These are phyloP conservation scores for Thunnus thynnus DNA, from an alignment of 2,113 vertebrate genomes.

Conservation along the genomic window DNA sequence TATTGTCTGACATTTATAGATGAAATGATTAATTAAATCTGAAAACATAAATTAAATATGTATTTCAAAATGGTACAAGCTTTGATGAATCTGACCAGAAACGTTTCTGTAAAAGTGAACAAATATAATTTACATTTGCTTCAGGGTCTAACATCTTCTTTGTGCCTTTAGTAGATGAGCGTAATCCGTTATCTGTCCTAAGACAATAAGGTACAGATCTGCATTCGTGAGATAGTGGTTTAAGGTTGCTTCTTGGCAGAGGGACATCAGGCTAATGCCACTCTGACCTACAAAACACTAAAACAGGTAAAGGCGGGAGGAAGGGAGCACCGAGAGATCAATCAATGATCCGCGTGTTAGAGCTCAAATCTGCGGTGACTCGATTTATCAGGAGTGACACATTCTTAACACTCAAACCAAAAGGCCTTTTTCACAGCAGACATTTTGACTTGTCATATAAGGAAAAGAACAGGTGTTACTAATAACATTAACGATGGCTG, in stretches of 20 bases:
- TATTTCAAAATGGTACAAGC: neutral
- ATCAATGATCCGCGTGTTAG: constrained; percentile 12
- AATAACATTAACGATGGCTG: too few relatives aligned
- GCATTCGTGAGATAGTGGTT: constrained; percentile 5
- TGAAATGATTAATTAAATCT: neutral
- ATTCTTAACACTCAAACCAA: neutral
- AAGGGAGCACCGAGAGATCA: constrained; percentile 24
- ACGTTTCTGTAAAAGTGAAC: too few relatives aligned
- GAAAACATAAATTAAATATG: too few relatives aligned
- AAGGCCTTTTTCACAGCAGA: too few relatives aligned
- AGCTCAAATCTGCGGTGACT: neutral
- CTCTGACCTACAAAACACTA: constrained; percentile 16
- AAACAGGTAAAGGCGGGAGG: neutral
- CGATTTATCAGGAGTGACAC: neutral
- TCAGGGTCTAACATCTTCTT: too few relatives aligned
- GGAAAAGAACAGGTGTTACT: too few relatives aligned
- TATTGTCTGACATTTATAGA: neutral
- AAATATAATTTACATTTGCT: too few relatives aligned
- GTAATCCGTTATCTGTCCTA: neutral
- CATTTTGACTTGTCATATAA: too few relatives aligned
- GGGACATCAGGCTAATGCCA: constrained; percentile 37
- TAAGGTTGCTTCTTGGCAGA: neutral
- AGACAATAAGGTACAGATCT: neutral
- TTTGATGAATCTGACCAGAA: neutral
- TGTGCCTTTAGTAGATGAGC: neutral